Base-by-base conservation (phyloP, 2,888 invertebrate species). In the Villa cingulata region DNA sequence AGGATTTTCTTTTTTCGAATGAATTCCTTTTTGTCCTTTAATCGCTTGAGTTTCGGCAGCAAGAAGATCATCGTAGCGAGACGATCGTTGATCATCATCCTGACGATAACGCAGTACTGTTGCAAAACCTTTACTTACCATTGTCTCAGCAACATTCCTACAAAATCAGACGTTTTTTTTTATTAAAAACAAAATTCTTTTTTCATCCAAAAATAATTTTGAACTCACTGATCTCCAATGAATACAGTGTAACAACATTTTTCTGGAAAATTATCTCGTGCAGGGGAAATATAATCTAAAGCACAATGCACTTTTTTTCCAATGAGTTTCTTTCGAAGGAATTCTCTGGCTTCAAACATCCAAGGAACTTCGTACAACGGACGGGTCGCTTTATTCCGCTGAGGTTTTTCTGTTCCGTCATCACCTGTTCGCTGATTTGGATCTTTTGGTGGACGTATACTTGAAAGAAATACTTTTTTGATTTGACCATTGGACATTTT, bases 281-380 rank as follows among this genome's bases (percentile, higher is more conserved):
- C 86, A 2, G 95, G 95, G 64, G 98, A 97, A 51, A 94, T 85
- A 65, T 98, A 99, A 69, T 99, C 98, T 23, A 97, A 81, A 19
- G 80, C 80, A 10, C 96, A 87, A 58, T 83, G 85, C 0, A 96
- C 90, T 67, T 86, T 89, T 67, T 97, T 97, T 43, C 95, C 92
- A 59, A 98, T 83, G 15, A 98, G 74, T 63, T 94, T 92, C 65
- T 95, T 96, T 39, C 98, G 78, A 36, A 99, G 74, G 65, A 88
- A 97, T 71, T 99, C 98, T 45, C 98, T 80, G 0, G 96, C 95
- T 68, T 99, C 98, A 65, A 86, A 96, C 91, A 98, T 90, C 80
- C 88, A 94, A 2, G 98, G 98, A 62, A 97, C 87, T 65, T 99
- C 98, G 65, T 97, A 99, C 0, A 98, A 75, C 0, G 96, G 92